Percentiles rank a stretch among this genome's conserved stretches.
Conservation (phyloP, 2,888 invertebrate genomes). For the Standfussiana lucernea region DNA sequence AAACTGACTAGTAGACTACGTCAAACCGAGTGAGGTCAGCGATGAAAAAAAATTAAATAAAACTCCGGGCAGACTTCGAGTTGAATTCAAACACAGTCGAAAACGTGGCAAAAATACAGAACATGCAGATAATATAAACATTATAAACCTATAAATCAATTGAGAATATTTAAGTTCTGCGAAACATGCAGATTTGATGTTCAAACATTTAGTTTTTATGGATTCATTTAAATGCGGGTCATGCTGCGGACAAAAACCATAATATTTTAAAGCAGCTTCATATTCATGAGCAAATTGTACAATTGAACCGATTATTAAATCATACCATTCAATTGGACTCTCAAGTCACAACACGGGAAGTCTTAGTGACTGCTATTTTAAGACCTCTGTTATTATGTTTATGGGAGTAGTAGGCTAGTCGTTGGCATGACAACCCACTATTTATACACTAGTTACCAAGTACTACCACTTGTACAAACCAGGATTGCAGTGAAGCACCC, state of each 20-base stretch:
- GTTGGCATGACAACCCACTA: conserved; percentile 44
- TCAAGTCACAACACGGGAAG: conserved; percentile 21
- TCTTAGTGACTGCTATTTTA: conserved; percentile 33
- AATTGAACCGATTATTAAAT: conserved; percentile 11
- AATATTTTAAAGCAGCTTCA: not conserved
- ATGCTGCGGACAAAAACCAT: conserved; percentile 5
- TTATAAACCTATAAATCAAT: conserved; percentile 55
- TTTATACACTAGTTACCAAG: not conserved
- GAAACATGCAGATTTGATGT: conserved; percentile 46
- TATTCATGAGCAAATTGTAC: not conserved
- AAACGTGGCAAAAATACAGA: conserved; percentile 52
- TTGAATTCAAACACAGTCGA: conserved; percentile 38
- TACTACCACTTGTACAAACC: conserved; percentile 1
- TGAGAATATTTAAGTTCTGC: conserved; percentile 50
- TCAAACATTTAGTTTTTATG: conserved; percentile 32
- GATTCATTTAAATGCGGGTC: conserved; percentile 43
- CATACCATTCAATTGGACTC: conserved; percentile 18
- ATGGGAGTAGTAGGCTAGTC: conserved; percentile 7
- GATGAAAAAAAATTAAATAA: conserved; percentile 40
- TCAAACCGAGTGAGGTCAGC: conserved; percentile 46
- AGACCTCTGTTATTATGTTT: conserved; percentile 36
- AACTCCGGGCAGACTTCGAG: conserved; percentile 9
- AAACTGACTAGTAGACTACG: conserved; percentile 51
- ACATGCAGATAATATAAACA: conserved; percentile 42
- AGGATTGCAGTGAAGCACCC: not conserved